These are phyloP conservation scores for Cyprinodon tularosa DNA, from an alignment of 2,113 vertebrate species.

Conservation along the genomic window DNA sequence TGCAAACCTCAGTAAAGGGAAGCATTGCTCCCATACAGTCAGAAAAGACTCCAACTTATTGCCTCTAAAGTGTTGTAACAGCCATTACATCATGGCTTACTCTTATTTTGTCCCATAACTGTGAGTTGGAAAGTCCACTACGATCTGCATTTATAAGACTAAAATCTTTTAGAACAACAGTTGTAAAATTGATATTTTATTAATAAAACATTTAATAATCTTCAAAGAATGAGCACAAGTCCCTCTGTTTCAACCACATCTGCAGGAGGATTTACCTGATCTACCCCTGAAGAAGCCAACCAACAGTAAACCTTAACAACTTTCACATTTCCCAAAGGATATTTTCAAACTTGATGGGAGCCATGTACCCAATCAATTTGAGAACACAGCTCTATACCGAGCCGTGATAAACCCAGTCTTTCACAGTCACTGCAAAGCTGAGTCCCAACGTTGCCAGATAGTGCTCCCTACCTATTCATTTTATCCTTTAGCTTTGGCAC, in stretches of 20 bases:
- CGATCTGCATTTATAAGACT: background rate
- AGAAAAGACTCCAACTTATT: no score
- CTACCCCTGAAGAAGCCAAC: constrained; percentile 66
- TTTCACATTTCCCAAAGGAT: constrained; percentile 66
- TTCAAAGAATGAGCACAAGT: constrained; percentile 58
- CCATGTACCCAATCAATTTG: background rate
- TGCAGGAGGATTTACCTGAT: constrained; percentile 64
- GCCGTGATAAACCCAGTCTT: constrained; percentile 31
- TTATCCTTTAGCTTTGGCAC: constrained; percentile 44
- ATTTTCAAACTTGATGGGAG: constrained; percentile 61
- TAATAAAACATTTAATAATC: background rate
- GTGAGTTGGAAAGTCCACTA: background rate
- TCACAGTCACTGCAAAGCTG: constrained; percentile 25
- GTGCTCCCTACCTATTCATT: constrained; percentile 19
- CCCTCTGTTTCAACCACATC: constrained; percentile 68
- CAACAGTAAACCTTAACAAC: constrained; percentile 73
- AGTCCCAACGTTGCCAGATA: constrained; percentile 38
- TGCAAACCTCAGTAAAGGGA: background rate
- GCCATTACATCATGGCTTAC: background rate
- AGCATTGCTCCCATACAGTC: background rate
- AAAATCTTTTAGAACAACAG: background rate
- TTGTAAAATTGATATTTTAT: no score
- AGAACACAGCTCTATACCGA: constrained; percentile 8
- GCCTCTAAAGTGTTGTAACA: background rate
- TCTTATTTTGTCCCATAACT: background rate